These are phyloP conservation scores for Sanderia malayensis DNA, from an alignment of 30 jellyfish, hydroid and myxozoan genomes.

Conservation along the genomic window DNA sequence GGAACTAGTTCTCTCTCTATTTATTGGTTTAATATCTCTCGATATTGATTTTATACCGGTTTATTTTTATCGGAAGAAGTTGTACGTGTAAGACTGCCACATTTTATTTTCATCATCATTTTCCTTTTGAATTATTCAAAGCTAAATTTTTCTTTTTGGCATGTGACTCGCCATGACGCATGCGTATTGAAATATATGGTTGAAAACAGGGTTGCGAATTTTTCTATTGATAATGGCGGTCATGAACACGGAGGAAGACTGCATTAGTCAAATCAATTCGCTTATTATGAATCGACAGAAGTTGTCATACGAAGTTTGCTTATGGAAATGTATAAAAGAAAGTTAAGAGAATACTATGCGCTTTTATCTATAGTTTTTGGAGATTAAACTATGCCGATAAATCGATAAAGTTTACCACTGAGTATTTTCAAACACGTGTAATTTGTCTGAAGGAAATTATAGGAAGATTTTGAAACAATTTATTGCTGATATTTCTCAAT, in stretches of 20 bases:
- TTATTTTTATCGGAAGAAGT: too few species aligned
- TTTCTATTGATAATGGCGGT: slow-evolving; percentile 57
- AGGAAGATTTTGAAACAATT: background rate
- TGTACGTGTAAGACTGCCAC: too few species aligned
- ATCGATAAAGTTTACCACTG: background rate
- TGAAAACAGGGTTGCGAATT: slow-evolving; percentile 61
- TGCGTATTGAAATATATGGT: slow-evolving; percentile 51
- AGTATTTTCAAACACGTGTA: background rate
- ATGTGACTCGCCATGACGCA: slow-evolving; percentile 64
- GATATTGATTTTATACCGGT: too few species aligned
- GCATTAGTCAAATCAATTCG: slow-evolving; percentile 10
- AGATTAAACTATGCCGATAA: background rate
- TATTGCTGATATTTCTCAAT: background rate
- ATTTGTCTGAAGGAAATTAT: background rate
- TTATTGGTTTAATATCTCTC: too few species aligned
- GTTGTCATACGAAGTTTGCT: background rate
- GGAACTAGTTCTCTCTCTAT: too few species aligned
- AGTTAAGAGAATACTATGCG: background rate
- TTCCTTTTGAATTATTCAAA: background rate
- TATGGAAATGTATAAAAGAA: background rate
- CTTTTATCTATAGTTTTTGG: background rate
- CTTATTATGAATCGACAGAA: slow-evolving; percentile 15
- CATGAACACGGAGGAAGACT: slow-evolving; percentile 58
- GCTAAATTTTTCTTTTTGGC: slow-evolving; percentile 42
- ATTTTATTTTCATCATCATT: too few species aligned